A percentile compares a stretch with the other conserved stretches of the same genome.
Conservation (phyloP, 2,888 invertebrate genomes). For the Nomada hirtipes region DNA sequence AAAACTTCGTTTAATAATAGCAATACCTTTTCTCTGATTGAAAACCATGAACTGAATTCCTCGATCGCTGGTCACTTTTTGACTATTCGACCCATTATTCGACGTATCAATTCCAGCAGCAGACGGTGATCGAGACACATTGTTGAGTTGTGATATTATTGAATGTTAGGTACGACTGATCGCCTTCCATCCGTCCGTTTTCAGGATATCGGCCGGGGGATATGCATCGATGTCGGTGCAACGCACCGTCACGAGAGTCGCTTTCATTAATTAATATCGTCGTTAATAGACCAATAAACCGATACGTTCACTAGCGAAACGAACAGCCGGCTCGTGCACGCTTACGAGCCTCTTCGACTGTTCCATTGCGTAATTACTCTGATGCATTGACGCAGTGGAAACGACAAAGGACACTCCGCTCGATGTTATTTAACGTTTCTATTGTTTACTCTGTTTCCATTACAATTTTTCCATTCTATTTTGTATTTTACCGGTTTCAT, state of each 20-base stretch:
- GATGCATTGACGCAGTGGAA: slow-evolving; percentile 4
- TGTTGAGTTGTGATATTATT: slow-evolving; percentile 57
- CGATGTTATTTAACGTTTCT: slow-evolving; percentile 12
- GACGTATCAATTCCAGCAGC: slow-evolving; percentile 62
- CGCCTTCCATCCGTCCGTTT: slow-evolving; percentile 23
- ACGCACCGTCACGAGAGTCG: slow-evolving; percentile 41
- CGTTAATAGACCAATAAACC: slow-evolving; percentile 62
- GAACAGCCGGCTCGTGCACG: slow-evolving; percentile 53
- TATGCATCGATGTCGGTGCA: slow-evolving; percentile 46
- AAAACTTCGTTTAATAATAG: no score
- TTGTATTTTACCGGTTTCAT: no score
- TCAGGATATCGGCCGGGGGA: slow-evolving; percentile 54
- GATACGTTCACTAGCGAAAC: slow-evolving; percentile 46
- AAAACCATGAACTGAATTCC: no score
- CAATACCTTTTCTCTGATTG: no score
- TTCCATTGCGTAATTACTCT: slow-evolving; percentile 39
- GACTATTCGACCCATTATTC: slow-evolving; percentile 22
- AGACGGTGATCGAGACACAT: slow-evolving; percentile 45
- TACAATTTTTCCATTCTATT: no score
- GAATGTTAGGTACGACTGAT: slow-evolving; percentile 49
- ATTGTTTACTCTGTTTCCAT: background rate
- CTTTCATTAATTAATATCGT: slow-evolving; percentile 67
- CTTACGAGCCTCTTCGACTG: slow-evolving; percentile 43
- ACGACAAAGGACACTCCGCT: slow-evolving; percentile 2
- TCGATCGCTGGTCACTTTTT: background rate